Conservation (phyloP, 2,113 vertebrate genomes). For the Pardalotus punctatus region DNA sequence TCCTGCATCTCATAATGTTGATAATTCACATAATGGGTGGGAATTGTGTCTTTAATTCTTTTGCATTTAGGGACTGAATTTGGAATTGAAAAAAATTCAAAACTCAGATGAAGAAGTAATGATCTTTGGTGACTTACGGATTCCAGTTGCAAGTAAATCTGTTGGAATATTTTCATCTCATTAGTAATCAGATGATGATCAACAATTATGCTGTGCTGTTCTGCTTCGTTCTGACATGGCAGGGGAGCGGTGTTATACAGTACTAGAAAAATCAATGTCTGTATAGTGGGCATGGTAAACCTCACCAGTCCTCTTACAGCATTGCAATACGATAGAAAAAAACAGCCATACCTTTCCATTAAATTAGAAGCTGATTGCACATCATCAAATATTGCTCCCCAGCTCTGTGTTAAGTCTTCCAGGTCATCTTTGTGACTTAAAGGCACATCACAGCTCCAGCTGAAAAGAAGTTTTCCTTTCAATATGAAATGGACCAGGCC, state of each 20-base stretch:
- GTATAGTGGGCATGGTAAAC: neutral
- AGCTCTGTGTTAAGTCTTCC: neutral
- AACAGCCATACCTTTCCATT: neutral
- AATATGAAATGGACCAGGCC: neutral
- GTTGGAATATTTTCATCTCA: neutral
- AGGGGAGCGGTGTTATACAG: neutral
- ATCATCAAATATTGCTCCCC: neutral
- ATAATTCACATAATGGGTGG: neutral
- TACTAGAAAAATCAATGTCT: neutral
- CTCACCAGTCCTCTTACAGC: neutral
- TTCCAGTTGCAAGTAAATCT: neutral
- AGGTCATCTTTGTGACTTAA: neutral
- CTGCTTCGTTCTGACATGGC: neutral
- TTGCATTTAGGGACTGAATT: neutral
- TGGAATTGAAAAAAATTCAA: neutral
- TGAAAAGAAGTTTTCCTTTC: neutral
- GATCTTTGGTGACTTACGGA: neutral
- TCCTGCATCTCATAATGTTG: neutral
- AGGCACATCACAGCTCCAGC: neutral
- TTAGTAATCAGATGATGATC: neutral
- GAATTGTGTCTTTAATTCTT: neutral
- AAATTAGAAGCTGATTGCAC: neutral
- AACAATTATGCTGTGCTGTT: neutral
- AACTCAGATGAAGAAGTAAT: neutral
- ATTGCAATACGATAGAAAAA: neutral